Evolutionary conservation across 2,113 vertebrate species (phyloP), one percentile per base, ranked within the genome.

Genomic region (Eulemur macaco): DNA sequence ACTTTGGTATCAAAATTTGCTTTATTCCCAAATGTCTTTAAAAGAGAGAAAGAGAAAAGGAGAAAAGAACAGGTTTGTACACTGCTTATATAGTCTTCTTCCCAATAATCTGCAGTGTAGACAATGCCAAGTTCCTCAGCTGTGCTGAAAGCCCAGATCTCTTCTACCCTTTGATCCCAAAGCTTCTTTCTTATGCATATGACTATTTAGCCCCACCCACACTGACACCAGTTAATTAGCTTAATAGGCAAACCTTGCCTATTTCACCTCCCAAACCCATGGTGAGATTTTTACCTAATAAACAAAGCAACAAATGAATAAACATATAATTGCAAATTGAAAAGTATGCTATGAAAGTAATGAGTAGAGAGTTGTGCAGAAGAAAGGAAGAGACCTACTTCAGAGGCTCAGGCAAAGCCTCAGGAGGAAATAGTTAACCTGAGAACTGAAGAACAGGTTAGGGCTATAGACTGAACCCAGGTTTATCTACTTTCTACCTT

Each of bases 251-350:
- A 83, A 77, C 0, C 8, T 73, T 56, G 21, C 34, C 27, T 82
- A 58, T 52, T 87, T 93, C 60, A 86, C 18, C 29, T 74, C n/a
- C 25, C 66, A 86, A 64, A 77, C 12, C 8, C 9, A 14, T 89
- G 2, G 14, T 86, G 15, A 85, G 10, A 94, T 80, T 76, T 94
- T 94, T 92, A 92, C 15, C 31, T 85, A 85, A 50, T 64, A 85
- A 96, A 39, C 8, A 90, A 91, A 92, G 27, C 25, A 91, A 84
- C 8, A 60, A 63, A 86, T 86, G 71, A 56, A 95, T 56, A 85
- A 87, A 66, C 50, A 68, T 17, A 45, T 47, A 78, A 80, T 80
- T 13, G 1, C 12, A 91, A 86, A 60, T 74, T 93, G 31, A 37
- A 73, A 91, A 81, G 76, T 80, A 37, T 47, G 7, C 6, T 69